Evolutionary conservation across 2,797 vertebrate species (phyloP).

Genomic region (Clarias pachynema): DNA sequence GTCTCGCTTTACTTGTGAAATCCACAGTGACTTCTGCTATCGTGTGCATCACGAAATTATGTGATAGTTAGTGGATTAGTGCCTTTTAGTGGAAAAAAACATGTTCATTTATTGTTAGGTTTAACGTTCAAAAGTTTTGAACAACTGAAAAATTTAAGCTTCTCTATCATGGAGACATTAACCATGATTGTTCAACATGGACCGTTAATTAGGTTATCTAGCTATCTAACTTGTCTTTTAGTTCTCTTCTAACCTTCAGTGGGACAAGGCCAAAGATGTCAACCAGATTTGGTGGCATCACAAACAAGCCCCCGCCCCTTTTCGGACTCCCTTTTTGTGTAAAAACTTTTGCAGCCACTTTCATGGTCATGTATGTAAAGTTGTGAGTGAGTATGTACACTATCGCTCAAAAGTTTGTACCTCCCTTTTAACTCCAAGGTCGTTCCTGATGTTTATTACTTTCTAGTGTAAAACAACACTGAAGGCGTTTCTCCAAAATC

Average conservation of each 20-base stretch:
- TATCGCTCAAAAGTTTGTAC: no score
- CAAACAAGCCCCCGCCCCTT: not conserved
- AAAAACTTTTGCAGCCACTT: not conserved
- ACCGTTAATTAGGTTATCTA: not conserved
- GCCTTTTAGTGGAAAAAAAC: no score
- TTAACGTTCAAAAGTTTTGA: not conserved
- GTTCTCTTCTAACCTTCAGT: not conserved
- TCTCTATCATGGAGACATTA: not conserved
- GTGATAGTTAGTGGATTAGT: not conserved
- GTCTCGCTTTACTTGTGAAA: not conserved
- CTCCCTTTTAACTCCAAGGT: no score
- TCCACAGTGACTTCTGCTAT: not conserved
- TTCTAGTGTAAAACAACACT: no score
- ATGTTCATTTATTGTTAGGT: not conserved
- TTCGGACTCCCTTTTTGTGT: not conserved
- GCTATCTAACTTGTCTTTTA: not conserved
- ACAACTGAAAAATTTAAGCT: not conserved
- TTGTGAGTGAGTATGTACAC: not conserved
- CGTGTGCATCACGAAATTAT: not conserved
- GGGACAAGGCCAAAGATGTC: not conserved
- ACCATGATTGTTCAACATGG: not conserved
- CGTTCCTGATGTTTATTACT: no score
- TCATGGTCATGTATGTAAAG: not conserved
- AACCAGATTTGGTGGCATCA: not conserved
- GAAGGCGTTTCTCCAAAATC: no score